Evolutionary conservation across 30 jellyfish, hydroid and myxozoan species (phyloP).

Genomic region (Hydra vulgaris): DNA sequence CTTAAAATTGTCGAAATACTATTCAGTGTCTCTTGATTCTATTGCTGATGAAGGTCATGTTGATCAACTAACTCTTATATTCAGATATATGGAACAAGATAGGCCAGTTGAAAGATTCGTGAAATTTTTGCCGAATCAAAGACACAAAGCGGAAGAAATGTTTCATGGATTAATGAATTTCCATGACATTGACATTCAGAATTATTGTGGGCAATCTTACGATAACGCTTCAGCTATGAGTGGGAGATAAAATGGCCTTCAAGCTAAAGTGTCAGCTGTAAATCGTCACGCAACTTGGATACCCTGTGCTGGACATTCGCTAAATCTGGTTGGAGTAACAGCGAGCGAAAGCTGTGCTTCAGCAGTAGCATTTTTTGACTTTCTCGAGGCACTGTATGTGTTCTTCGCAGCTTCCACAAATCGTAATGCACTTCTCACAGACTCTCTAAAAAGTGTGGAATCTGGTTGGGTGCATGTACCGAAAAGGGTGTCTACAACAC

Average conservation of each 20-base stretch:
- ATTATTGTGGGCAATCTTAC: neutral
- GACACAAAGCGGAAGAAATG: constrained; percentile 4
- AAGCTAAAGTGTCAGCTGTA: neutral
- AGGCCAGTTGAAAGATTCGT: neutral
- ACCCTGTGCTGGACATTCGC: neutral
- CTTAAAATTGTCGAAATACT: neutral
- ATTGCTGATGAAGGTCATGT: constrained; percentile 5
- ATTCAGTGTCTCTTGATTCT: constrained; percentile 9
- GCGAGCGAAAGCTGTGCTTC: neutral
- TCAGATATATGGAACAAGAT: neutral
- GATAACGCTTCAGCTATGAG: neutral
- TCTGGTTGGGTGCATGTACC: neutral
- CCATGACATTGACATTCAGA: neutral
- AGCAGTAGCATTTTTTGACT: neutral
- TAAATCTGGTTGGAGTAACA: neutral
- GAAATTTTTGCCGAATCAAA: neutral
- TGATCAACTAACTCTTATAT: neutral
- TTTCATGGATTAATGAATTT: neutral
- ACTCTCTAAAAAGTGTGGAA: neutral
- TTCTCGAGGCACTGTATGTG: neutral
- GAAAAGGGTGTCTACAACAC: neutral
- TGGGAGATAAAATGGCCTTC: neutral
- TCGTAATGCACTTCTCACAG: neutral
- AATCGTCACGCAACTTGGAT: neutral
- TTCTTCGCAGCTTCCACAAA: constrained; percentile 1